Evolutionary conservation across 2,113 vertebrate genomes (phyloP).

Genomic region (Synodontis membranacea): DNA sequence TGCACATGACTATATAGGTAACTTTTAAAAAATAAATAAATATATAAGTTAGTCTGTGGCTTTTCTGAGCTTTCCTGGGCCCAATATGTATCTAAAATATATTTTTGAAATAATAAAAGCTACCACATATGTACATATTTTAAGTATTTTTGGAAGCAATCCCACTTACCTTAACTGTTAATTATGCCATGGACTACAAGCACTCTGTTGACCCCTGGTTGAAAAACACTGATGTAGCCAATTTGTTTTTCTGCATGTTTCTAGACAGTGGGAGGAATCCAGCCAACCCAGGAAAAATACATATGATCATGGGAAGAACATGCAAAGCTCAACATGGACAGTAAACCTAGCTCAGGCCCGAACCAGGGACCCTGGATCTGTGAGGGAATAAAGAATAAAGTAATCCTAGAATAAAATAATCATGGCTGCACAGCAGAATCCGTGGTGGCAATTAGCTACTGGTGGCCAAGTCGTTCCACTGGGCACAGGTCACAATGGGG

Average conservation of each 20-base stretch:
- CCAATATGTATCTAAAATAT: background rate
- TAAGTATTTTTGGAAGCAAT: background rate
- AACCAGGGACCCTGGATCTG: background rate
- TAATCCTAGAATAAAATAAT: background rate
- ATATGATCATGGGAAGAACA: background rate
- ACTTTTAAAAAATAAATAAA: background rate
- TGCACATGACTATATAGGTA: background rate
- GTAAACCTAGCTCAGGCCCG: background rate
- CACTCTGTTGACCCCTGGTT: too few relatives aligned
- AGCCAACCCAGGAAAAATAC: background rate
- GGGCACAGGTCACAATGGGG: background rate
- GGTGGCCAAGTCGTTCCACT: background rate
- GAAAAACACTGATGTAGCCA: background rate
- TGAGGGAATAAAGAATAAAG: background rate
- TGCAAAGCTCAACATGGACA: background rate
- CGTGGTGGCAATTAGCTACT: background rate
- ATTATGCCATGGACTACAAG: background rate
- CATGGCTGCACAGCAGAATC: background rate
- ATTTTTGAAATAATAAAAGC: background rate
- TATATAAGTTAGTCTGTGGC: background rate
- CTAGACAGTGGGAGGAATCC: background rate
- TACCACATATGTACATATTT: background rate
- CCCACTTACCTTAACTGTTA: background rate
- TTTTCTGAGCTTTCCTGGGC: background rate
- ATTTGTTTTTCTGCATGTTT: background rate